A percentile compares a stretch with the other conserved stretches of the same genome.
Evolutionary conservation across 1,140 invertebrate genomes (phyloP).

Genomic region (Ctenoplectra terminalis): DNA sequence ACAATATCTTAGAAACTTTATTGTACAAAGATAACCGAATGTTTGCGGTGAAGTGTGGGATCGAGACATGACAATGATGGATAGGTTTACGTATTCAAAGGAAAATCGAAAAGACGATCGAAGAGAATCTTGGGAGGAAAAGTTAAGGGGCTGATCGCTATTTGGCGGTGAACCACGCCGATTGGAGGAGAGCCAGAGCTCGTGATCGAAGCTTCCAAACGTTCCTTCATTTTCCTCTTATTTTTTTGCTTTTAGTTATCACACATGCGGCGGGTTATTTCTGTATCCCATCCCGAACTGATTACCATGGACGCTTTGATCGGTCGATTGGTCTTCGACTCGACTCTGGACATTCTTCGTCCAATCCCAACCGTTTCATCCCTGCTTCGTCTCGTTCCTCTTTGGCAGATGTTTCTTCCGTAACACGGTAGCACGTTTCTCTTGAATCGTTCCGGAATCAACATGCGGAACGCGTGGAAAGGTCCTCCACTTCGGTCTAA

Average conservation of each 20-base stretch:
- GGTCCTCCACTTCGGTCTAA: background rate
- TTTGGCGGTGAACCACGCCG: conserved; percentile 52
- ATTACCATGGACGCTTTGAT: conserved; percentile 19
- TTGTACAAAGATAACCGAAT: conserved; percentile 60
- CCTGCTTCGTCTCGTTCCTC: background rate
- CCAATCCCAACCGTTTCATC: background rate
- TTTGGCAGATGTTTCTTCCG: background rate
- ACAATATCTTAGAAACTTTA: conserved; percentile 55
- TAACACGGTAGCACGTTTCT: background rate
- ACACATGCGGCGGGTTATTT: conserved; percentile 44
- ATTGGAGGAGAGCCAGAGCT: conserved; percentile 56
- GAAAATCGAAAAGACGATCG: background rate
- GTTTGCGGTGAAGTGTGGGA: conserved; percentile 1
- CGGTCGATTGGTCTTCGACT: conserved; percentile 22
- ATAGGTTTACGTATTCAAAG: conserved; percentile 12
- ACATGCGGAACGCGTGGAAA: background rate
- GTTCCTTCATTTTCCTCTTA: conserved; percentile 54
- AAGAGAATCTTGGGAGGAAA: conserved; percentile 14
- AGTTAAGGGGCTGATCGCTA: conserved; percentile 25
- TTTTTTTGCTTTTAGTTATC: conserved; percentile 29
- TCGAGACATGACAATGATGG: conserved; percentile 28
- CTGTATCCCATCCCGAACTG: conserved; percentile 19
- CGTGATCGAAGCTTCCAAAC: conserved; percentile 47
- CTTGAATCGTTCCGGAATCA: too few species aligned
- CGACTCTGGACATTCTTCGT: background rate